These are phyloP conservation scores for Hyperoodon ampullatus DNA, from an alignment of 2,113 vertebrate genomes.

Conservation along the genomic window DNA sequence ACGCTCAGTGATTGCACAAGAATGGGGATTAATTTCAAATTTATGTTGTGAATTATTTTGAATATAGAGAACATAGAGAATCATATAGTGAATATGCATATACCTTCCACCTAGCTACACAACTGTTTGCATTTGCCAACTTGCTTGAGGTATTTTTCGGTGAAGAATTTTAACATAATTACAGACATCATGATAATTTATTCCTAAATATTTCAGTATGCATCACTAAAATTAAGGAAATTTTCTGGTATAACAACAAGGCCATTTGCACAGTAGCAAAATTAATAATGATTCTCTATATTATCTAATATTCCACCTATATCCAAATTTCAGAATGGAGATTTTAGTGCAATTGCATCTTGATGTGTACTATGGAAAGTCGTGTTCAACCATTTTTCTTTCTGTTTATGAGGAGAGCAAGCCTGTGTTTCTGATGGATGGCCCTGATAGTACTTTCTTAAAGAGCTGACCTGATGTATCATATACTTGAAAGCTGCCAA, in stretches of 20 bases:
- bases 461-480: neutral
- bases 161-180: neutral
- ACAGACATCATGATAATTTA: neutral
- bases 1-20: rapidly evolving
- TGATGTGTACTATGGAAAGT: neutral
- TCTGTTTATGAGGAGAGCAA: neutral
- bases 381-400: neutral
- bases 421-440: neutral
- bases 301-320: neutral
- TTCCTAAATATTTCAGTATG: neutral
- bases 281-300: neutral
- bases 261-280: neutral
- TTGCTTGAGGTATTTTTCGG: neutral
- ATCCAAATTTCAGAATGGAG: neutral
- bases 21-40: neutral
- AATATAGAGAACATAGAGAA: neutral
- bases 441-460: neutral
- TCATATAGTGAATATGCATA: neutral
- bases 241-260: neutral
- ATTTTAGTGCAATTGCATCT: neutral
- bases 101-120: neutral
- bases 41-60: neutral
- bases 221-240: neutral
- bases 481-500: neutral
- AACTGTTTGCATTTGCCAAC: neutral